Conservation (phyloP, 2,888 invertebrate genomes). For the Tipula vernalis region DNA sequence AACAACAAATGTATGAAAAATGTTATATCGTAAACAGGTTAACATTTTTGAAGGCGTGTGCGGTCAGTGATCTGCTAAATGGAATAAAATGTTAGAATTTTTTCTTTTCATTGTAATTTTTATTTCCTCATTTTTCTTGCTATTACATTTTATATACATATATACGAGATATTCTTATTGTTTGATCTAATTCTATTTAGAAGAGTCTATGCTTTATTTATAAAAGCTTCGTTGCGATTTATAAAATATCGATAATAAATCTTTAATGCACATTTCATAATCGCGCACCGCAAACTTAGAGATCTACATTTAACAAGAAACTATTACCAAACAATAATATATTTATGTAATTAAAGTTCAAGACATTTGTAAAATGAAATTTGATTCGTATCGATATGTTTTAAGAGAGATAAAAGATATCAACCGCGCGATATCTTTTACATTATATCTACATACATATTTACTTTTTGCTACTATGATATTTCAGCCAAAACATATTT, state of each 20-base stretch:
- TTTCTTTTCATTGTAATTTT: not conserved
- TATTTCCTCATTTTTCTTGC: not conserved
- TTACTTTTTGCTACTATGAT: not conserved
- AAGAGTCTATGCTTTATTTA: not conserved
- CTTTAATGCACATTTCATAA: not conserved
- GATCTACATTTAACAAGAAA: too few species aligned
- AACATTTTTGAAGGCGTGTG: slow-evolving; percentile 8
- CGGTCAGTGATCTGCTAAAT: slow-evolving; percentile 8
- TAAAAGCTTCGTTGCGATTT: not conserved
- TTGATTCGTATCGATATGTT: too few species aligned
- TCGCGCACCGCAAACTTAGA: not conserved
- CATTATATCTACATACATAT: too few species aligned
- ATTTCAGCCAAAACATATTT: too few species aligned
- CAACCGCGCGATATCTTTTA: not conserved
- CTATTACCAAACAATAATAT: too few species aligned
- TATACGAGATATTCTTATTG: not conserved
- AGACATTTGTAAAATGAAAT: not conserved
- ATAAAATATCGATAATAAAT: not conserved
- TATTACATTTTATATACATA: not conserved
- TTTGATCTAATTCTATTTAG: not conserved
- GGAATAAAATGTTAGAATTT: not conserved
- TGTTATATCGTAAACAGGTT: not conserved
- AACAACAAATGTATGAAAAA: not conserved
- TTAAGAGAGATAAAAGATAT: too few species aligned
- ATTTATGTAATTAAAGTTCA: not conserved